Evolutionary conservation across 2,888 invertebrate species (phyloP).

Genomic region (Esperia sulphurella): DNA sequence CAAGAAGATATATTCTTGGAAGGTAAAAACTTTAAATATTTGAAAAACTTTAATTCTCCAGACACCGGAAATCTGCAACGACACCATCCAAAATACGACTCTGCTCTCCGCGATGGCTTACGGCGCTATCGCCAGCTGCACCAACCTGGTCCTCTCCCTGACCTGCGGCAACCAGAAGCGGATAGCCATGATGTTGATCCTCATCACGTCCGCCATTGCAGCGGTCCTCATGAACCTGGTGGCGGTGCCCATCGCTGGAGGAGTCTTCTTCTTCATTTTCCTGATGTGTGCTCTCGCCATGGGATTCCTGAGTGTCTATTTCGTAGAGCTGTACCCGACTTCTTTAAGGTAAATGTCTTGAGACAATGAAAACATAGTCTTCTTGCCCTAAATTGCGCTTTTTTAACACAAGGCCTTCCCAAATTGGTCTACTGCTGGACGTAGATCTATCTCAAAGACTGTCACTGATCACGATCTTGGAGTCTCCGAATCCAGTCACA

Average conservation of each 20-base stretch:
- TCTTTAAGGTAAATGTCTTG: conserved; percentile 51
- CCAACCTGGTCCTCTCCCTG: conserved; percentile 61
- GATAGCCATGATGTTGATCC: conserved; percentile 59
- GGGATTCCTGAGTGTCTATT: conserved; percentile 70
- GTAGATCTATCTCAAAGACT: too few relatives aligned
- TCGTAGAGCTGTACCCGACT: conserved; percentile 70
- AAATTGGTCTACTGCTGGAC: too few relatives aligned
- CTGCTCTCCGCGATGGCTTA: conserved; percentile 67
- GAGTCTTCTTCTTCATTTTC: conserved; percentile 69
- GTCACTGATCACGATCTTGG: too few relatives aligned
- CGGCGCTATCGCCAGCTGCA: conserved; percentile 59
- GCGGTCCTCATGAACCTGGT: conserved; percentile 58
- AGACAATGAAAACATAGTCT: background rate
- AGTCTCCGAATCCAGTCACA: too few relatives aligned
- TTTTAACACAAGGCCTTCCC: too few relatives aligned
- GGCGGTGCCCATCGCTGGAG: conserved; percentile 56
- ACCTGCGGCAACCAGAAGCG: conserved; percentile 62
- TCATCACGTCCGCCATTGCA: conserved; percentile 43
- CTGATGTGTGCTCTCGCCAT: conserved; percentile 63
- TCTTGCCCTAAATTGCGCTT: conserved; percentile 36
- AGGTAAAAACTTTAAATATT: too few relatives aligned
- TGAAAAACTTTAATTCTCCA: conserved; percentile 17
- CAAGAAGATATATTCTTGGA: too few relatives aligned
- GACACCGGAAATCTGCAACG: conserved; percentile 56
- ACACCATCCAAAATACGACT: conserved; percentile 65